These are phyloP conservation scores for Diphyllodes magnificus DNA, from an alignment of 2,113 vertebrate species.

Conservation along the genomic window DNA sequence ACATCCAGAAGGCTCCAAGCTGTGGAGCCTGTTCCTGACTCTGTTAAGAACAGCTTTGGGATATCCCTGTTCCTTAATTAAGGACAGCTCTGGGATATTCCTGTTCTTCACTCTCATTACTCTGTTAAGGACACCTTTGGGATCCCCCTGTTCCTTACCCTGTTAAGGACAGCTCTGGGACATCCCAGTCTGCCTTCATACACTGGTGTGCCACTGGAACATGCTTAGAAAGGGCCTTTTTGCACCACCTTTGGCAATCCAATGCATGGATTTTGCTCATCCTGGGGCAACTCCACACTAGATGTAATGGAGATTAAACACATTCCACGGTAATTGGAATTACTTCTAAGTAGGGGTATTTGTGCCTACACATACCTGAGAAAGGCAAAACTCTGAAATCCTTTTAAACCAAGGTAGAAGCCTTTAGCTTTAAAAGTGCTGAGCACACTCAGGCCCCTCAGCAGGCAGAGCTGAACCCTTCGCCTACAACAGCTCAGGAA, in stretches of 20 bases:
- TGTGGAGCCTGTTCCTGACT: not conserved
- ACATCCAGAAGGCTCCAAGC: not conserved
- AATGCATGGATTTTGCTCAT: fast-evolving
- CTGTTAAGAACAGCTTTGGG: not conserved
- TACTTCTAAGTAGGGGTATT: not conserved
- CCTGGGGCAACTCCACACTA: not conserved
- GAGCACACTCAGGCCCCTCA: not conserved
- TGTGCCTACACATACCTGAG: not conserved
- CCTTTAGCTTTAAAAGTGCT: not conserved
- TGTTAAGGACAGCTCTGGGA: not conserved
- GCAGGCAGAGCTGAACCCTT: not conserved
- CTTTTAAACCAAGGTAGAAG: not conserved
- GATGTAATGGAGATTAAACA: fast-evolving
- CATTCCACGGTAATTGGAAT: fast-evolving
- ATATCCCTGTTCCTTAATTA: not conserved
- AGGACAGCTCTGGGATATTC: not conserved
- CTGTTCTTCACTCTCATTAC: not conserved
- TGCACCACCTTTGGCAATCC: not conserved
- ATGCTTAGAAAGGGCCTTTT: not conserved
- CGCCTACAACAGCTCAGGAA: not conserved
- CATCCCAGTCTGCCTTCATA: not conserved
- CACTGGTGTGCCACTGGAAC: not conserved
- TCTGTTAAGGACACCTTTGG: not conserved
- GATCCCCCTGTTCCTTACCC: not conserved
- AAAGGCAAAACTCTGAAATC: not conserved